Conservation (phyloP, 2,797 vertebrate species). For the Selene dorsalis region DNA sequence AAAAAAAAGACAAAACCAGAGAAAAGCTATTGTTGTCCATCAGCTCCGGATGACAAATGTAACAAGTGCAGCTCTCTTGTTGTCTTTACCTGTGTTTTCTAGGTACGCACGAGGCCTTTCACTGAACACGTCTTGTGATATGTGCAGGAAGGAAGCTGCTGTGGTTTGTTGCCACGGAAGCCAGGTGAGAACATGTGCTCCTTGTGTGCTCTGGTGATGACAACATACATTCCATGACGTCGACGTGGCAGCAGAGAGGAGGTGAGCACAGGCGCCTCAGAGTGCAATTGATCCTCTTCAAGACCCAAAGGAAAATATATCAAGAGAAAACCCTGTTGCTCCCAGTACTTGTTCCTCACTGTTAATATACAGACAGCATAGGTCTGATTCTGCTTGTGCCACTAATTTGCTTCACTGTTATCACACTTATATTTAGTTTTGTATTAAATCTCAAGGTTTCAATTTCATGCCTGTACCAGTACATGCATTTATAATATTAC, state of each 20-base stretch:
- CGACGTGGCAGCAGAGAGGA: slow-evolving; percentile 58
- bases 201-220: slow-evolving; percentile 71
- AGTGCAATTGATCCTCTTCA: slow-evolving; percentile 40
- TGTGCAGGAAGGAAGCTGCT: slow-evolving; percentile 78
- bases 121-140: slow-evolving; percentile 60
- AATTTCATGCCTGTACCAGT: not conserved
- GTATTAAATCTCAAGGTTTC: not conserved
- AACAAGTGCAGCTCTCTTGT: slow-evolving; percentile 8
- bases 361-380: not conserved
- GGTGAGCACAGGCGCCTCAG: slow-evolving; percentile 30
- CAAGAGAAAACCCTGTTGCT: slow-evolving; percentile 36
- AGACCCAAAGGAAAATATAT: slow-evolving; percentile 34
- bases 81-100: slow-evolving; percentile 61
- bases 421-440: not conserved
- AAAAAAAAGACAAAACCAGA: slow-evolving; percentile 26
- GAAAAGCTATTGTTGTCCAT: slow-evolving; percentile 65
- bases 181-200: slow-evolving; percentile 80
- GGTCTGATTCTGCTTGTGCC: not conserved
- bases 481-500: not conserved
- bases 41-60: slow-evolving; percentile 30
- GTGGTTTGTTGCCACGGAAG: slow-evolving; percentile 83
- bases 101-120: slow-evolving; percentile 66
- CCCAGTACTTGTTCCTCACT: slow-evolving; percentile 18
- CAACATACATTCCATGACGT: slow-evolving; percentile 86
- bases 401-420: not conserved